Base-by-base conservation (phyloP, 2,888 invertebrate genomes). In the Cistogaster globosa region DNA sequence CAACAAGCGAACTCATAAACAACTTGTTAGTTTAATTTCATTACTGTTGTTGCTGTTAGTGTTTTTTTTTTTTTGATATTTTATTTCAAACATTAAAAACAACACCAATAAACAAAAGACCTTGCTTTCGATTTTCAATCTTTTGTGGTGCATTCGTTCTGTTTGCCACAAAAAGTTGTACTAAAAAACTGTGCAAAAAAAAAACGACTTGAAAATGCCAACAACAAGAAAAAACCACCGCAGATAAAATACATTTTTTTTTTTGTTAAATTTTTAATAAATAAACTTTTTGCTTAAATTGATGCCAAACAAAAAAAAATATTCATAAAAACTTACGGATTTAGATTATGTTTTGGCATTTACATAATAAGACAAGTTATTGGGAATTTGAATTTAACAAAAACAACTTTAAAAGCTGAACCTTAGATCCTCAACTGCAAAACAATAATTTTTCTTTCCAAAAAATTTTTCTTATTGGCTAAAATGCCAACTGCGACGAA, bases 121-220 rank as follows among this genome's bases (percentile, higher is more conserved):
- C 85, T 85, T 85, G 82, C 85, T 85, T 85, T 85, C 85, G 82
- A 85, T 85, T 85, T 85, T 85, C 60, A 85, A 79, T 82, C 82
- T 79, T 82, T 82, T 76, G 57, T 65, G 58, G 60, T 78, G 69
- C 78, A 63, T 69, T 63, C 74, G 72, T 83, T 84, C 80, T 80
- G 57, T 62, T 74, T 79, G 79, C 79, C 83, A 75, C 75, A 83
- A 79, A 74, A 75, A 72, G 53, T 55, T 32, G 45, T 57, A 32
- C 16, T 53, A 18, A 69, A 53, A 72, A 69, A 26, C 26, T 26
- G 2, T 26, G 26, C 26, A 22, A 60, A 55, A 26, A 60, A 67
- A 57, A 60, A 71, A 69, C 5, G 2, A 68, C 62, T 20, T 67
- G 26, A 67, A 77, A 83, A 58, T 71, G 58, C 68, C 76, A 76